These are phyloP conservation scores for Notarius quadriscutis DNA, from an alignment of 2,113 vertebrate genomes.

Conservation along the genomic window DNA sequence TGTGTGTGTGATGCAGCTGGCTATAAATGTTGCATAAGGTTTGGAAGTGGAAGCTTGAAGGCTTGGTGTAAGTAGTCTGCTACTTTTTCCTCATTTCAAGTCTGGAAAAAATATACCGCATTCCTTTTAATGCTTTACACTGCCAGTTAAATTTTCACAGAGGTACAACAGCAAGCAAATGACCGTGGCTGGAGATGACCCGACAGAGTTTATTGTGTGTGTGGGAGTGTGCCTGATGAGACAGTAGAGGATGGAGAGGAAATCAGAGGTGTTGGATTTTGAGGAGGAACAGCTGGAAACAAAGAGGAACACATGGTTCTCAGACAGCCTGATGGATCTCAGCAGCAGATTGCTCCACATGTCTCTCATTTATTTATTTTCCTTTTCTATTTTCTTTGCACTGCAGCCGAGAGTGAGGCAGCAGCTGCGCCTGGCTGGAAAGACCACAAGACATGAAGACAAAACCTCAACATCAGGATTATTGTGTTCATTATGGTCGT, in stretches of 20 bases:
- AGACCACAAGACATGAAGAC: conserved; percentile 31
- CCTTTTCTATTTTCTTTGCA: conserved; percentile 46
- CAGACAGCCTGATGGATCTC: conserved; percentile 31
- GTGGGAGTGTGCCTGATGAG: conserved; percentile 9
- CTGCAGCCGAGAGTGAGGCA: conserved; percentile 27
- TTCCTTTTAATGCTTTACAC: not conserved
- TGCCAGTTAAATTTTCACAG: not conserved
- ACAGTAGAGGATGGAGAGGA: conserved; percentile 34
- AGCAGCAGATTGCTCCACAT: conserved; percentile 27
- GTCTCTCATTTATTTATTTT: conserved; percentile 43
- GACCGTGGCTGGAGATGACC: conserved; percentile 3
- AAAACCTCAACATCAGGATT: conserved; percentile 24
- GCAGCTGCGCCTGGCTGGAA: conserved; percentile 40
- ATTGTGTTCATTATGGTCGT: not conserved
- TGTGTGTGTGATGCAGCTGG: not conserved
- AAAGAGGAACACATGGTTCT: conserved; percentile 20
- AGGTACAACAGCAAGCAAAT: not conserved
- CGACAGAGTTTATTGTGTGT: not conserved
- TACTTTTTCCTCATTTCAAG: not conserved
- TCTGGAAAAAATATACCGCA: not conserved
- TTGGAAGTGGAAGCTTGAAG: not conserved
- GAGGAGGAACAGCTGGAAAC: conserved; percentile 47
- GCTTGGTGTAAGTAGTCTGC: not conserved
- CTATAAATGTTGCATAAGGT: not conserved
- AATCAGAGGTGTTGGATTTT: conserved; percentile 17